Evolutionary conservation across 1,140 invertebrate species (phyloP).

Genomic region (Pachypeltis micranthus): DNA sequence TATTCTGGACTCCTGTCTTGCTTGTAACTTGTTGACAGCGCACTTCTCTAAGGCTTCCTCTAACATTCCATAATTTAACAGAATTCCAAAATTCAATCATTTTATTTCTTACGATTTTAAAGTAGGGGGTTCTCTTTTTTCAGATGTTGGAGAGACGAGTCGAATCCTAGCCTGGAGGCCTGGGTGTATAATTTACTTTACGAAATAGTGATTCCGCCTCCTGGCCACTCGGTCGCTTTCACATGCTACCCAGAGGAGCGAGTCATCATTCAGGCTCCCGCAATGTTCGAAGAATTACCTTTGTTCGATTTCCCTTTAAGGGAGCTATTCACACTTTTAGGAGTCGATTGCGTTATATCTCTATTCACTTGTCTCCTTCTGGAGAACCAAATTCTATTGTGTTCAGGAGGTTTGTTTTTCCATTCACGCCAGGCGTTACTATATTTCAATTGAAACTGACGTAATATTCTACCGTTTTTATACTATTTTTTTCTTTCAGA

Average conservation of each 20-base stretch:
- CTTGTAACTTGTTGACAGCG: too few relatives aligned
- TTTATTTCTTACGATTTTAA: not conserved
- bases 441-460: not conserved
- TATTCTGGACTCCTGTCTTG: too few relatives aligned
- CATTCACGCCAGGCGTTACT: too few relatives aligned
- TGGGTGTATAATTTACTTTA: constrained; percentile 92
- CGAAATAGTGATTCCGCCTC: constrained; percentile 78
- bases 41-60: too few relatives aligned
- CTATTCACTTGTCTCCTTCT: constrained; percentile 91
- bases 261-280: constrained; percentile 37
- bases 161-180: constrained; percentile 68
- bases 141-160: constrained; percentile 27
- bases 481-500: constrained; percentile 48
- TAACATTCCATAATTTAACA: too few relatives aligned
- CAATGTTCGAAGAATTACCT: constrained; percentile 66
- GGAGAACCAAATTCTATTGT: constrained; percentile 91
- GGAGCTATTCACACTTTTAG: constrained; percentile 74
- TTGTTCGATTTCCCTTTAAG: constrained; percentile 86
- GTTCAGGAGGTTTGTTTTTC: constrained; percentile 71
- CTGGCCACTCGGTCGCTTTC: constrained; percentile 75
- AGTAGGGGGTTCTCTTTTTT: not conserved
- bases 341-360: constrained; percentile 80
- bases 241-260: constrained; percentile 56
- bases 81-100: too few relatives aligned
- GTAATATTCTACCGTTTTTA: not conserved